Conservation (phyloP, 2,113 vertebrate species). For the Paraplagusia blochii region DNA sequence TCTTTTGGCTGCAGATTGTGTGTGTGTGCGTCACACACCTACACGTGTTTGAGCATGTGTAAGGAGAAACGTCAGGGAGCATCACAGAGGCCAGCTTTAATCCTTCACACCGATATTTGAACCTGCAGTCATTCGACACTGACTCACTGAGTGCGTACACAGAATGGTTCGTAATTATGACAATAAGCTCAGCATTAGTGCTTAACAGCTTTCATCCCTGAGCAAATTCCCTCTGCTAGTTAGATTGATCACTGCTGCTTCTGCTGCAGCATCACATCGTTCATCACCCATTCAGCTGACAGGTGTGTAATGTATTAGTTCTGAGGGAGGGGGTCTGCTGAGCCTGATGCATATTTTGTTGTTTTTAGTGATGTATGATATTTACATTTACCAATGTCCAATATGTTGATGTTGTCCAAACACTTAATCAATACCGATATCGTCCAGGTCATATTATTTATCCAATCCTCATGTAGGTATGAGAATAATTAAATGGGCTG, state of each 20-base stretch:
- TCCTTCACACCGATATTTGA: conserved; percentile 30
- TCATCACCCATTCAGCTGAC: conserved; percentile 3
- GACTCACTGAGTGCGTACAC: conserved; percentile 24
- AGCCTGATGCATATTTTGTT: too few species aligned
- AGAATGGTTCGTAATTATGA: conserved; percentile 23
- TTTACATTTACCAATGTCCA: too few species aligned
- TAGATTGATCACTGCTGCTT: conserved; percentile 24
- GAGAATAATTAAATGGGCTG: too few species aligned
- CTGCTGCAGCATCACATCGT: conserved; percentile 28
- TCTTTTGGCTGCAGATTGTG: neutral
- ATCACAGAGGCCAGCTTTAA: conserved; percentile 14
- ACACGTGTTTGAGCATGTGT: neutral
- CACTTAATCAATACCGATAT: too few species aligned
- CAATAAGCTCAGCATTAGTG: conserved; percentile 21
- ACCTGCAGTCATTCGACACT: conserved; percentile 22
- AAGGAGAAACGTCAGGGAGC: neutral
- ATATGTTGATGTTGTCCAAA: too few species aligned
- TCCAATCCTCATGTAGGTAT: too few species aligned
- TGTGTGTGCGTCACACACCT: neutral
- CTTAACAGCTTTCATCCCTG: conserved; percentile 10
- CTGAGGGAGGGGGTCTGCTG: neutral
- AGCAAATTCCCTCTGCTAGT: conserved; percentile 6
- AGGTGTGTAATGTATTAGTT: neutral
- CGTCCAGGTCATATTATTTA: too few species aligned
- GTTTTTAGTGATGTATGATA: too few species aligned